phyloP scores from a whole-genome alignment of 2,797 vertebrate genomes.

The Hippopotamyrus pictus region DNA sequence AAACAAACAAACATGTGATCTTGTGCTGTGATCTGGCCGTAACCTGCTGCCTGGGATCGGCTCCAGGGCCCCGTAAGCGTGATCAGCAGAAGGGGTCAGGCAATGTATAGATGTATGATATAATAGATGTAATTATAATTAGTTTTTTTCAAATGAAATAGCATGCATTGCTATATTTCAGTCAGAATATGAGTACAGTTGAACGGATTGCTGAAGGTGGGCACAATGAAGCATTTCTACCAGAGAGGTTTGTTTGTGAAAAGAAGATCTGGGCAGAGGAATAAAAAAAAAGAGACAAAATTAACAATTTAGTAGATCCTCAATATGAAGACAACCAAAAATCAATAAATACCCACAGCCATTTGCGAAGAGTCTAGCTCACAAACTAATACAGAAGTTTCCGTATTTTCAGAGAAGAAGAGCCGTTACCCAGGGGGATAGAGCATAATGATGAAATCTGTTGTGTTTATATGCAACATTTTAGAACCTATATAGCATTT shows the following conservation, averaged over 20 bases:
- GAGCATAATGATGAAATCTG: neutral
- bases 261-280: neutral
- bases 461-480: neutral
- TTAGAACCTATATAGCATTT: neutral
- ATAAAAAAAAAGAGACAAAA: neutral
- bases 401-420: neutral
- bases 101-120: neutral
- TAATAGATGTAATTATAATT: neutral
- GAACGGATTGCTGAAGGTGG: neutral
- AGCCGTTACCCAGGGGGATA: neutral
- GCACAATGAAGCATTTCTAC: neutral
- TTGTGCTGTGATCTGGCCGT: neutral
- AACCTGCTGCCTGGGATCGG: neutral
- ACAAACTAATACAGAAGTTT: neutral
- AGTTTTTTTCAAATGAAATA: neutral
- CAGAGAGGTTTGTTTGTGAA: neutral
- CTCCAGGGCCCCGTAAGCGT: neutral
- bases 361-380: neutral
- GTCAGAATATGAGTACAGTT: neutral
- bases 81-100: neutral
- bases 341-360: neutral
- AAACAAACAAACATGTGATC: neutral
- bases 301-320: conserved; percentile 5
- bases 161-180: neutral
- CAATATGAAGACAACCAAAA: neutral